Base-by-base conservation (phyloP, 2,113 vertebrate genomes). In the Microcebus jonahi region DNA sequence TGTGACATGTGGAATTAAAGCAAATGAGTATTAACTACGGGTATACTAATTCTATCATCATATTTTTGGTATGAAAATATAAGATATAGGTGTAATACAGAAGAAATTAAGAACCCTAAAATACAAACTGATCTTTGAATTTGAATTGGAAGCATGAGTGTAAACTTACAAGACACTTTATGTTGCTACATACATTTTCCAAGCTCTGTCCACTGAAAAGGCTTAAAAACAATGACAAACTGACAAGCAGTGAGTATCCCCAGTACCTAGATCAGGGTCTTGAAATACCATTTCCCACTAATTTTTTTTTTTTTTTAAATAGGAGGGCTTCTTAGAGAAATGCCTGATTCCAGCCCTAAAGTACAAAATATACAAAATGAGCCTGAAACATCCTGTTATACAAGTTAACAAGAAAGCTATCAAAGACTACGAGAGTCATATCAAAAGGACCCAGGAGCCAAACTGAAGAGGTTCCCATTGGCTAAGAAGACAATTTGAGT, bases 71-170 rank as follows among this genome's bases (percentile, higher is more conserved):
- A 76, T 15, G 53, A 48, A 93, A 82, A 89, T 73, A 85, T 59
- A 45, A 95, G 68, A 77, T 11, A 55, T 8, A 93, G 29, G 57
- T 85, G 53, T 71, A 86, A 57, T 21, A 53, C 23, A 57, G 42
- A 95, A 75, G 48, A 85, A 92, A 95, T 84, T 75, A 89, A 90
- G 65, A 85, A 70, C n/a, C 10, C n/a, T 29, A 45, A 57, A 75
- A 76, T 97, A 92, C 63, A 88, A 92, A 48, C 42, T 93, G 48
- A 93, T 31, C 55, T 95, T 71, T 90, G 31, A 92, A 89, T 89
- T 73, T 97, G 42, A 75, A 75, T 15, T 29, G 39, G 63, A 89
- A 92, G 3, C 75, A 61, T 63, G 45, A 82, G 9, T 71, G 42
- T 87, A 27, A 82, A 65, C 39, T 61, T 92, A 88, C 17, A 48